Conservation (phyloP, 2,888 invertebrate species). For the Cybosia mesomella region DNA sequence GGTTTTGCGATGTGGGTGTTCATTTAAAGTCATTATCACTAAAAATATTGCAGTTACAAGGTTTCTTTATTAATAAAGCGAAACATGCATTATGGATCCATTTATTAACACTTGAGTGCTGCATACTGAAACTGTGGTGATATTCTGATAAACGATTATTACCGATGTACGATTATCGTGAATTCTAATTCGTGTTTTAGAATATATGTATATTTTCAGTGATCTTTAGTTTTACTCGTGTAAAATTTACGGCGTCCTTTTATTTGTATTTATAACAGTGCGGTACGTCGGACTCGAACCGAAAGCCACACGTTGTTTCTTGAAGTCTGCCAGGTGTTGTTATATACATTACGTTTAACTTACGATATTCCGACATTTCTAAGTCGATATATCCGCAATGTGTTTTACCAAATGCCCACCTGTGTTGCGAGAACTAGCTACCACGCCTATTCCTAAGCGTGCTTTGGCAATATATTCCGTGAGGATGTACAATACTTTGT, state of each 20-base stretch:
- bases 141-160: neutral
- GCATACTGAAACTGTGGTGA: neutral
- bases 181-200: no score
- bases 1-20: neutral
- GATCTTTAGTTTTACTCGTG: no score
- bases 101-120: neutral
- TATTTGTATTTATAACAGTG: no score
- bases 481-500: constrained; percentile 67
- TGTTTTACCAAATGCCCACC: constrained; percentile 51
- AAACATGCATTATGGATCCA: neutral
- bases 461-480: constrained; percentile 67
- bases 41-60: neutral
- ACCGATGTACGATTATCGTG: neutral
- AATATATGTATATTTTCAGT: no score
- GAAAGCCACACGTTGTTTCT: no score
- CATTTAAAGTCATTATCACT: constrained; percentile 4
- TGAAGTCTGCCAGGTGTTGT: no score
- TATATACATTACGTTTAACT: no score
- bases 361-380: neutral
- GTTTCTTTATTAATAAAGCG: neutral
- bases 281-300: no score
- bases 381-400: neutral
- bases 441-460: constrained; percentile 65
- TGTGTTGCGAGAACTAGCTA: constrained; percentile 55
- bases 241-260: no score